A percentile compares a stretch with the other conserved stretches of the same genome.
Conservation (phyloP, 2,888 invertebrate species). For the Anoplius nigerrimus region DNA sequence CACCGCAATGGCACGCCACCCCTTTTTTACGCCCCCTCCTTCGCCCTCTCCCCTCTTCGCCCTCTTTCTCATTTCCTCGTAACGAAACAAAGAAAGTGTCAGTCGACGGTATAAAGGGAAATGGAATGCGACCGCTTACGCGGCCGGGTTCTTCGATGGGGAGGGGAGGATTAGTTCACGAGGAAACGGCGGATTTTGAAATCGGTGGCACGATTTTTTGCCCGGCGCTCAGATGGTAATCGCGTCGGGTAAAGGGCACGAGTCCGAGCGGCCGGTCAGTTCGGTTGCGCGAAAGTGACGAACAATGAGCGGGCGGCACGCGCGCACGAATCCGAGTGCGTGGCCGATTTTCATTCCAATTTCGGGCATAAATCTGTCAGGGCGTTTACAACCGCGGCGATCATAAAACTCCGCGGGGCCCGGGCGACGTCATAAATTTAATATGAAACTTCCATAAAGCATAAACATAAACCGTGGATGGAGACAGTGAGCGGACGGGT, state of each 20-base stretch:
- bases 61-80: no score
- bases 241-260: no score
- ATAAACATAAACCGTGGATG: constrained; percentile 60
- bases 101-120: no score
- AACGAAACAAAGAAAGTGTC: no score
- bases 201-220: no score
- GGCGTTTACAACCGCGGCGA: constrained; percentile 60
- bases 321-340: neutral
- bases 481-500: constrained; percentile 13
- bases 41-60: no score
- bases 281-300: neutral
- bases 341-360: constrained; percentile 63
- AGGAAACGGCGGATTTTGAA: no score
- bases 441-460: constrained; percentile 69
- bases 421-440: constrained; percentile 66
- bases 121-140: no score
- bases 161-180: no score
- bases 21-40: neutral
- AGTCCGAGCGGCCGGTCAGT: neutral
- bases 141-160: no score
- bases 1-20: neutral
- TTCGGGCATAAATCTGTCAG: constrained; percentile 59
- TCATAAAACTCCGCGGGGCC: constrained; percentile 61
- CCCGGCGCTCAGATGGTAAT: no score
- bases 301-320: neutral